phyloP scores from a whole-genome alignment of 2,888 invertebrate genomes.

The Nycteola revayana region DNA sequence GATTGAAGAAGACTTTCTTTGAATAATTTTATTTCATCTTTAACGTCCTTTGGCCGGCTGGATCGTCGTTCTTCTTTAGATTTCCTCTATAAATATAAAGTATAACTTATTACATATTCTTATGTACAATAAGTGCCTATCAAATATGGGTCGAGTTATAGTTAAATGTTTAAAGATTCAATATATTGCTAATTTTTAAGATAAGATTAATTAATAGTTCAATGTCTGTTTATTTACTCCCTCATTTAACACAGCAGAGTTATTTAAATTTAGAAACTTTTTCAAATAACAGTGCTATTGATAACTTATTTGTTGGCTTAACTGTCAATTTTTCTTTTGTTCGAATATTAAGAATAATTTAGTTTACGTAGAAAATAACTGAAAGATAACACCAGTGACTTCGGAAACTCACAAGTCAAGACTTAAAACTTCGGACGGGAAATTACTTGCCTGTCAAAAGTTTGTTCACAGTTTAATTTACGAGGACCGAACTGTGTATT shows the following conservation, averaged over 20 bases:
- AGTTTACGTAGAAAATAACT: conserved; percentile 17
- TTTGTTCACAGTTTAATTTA: conserved; percentile 26
- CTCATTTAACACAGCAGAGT: neutral
- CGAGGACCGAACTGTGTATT: conserved; percentile 14
- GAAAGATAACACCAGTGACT: conserved; percentile 25
- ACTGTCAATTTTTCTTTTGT: too few relatives aligned
- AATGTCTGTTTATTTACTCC: neutral
- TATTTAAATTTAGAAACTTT: too few relatives aligned
- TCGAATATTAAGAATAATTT: neutral
- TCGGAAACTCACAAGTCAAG: conserved; percentile 17
- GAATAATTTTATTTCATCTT: conserved; percentile 68
- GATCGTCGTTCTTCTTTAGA: conserved; percentile 54
- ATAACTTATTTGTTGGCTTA: too few relatives aligned
- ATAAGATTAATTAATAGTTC: too few relatives aligned
- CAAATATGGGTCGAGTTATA: too few relatives aligned
- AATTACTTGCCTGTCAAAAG: conserved; percentile 32
- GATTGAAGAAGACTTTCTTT: conserved; percentile 68
- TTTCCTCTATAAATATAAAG: conserved; percentile 38
- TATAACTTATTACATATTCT: too few relatives aligned
- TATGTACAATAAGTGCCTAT: too few relatives aligned
- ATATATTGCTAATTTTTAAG: too few relatives aligned
- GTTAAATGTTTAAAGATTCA: too few relatives aligned
- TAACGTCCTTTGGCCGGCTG: conserved; percentile 49
- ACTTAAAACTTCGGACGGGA: conserved; percentile 17
- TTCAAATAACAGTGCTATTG: too few relatives aligned